These are phyloP conservation scores for Drepana arcuata DNA, from an alignment of 1,140 invertebrate genomes.

Conservation along the genomic window DNA sequence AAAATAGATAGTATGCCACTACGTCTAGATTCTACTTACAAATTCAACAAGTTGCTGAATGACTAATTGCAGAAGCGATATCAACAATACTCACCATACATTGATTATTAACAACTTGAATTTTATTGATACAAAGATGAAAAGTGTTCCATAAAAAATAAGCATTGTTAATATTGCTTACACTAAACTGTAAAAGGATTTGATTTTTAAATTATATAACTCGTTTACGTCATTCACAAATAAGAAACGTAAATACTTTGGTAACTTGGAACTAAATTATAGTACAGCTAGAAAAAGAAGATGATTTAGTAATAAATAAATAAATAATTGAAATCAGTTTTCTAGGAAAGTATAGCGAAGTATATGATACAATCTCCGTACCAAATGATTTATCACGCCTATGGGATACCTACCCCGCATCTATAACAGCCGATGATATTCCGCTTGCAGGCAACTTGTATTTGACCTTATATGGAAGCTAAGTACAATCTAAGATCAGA, in stretches of 20 bases:
- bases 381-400: too few relatives aligned
- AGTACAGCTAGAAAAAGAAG: constrained; percentile 30
- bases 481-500: too few relatives aligned
- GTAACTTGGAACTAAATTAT: constrained; percentile 52
- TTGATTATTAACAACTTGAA: background rate
- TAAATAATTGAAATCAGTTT: constrained; percentile 7
- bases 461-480: constrained; percentile 27
- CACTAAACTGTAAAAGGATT: too few relatives aligned
- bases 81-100: constrained; percentile 4
- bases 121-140: background rate
- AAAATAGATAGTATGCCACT: too few relatives aligned
- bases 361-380: too few relatives aligned
- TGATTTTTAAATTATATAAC: too few relatives aligned
- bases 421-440: too few relatives aligned
- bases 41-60: too few relatives aligned
- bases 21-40: too few relatives aligned
- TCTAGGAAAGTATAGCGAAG: constrained; percentile 16
- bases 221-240: too few relatives aligned
- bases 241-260: constrained; percentile 43
- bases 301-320: constrained; percentile 14
- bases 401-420: too few relatives aligned
- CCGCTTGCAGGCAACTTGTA: too few relatives aligned
- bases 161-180: constrained; percentile 3
- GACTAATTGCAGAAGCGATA: background rate
- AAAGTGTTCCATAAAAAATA: background rate